phyloP scores from a whole-genome alignment of 2,797 vertebrate genomes.

The Melanotaenia maccullochi region DNA sequence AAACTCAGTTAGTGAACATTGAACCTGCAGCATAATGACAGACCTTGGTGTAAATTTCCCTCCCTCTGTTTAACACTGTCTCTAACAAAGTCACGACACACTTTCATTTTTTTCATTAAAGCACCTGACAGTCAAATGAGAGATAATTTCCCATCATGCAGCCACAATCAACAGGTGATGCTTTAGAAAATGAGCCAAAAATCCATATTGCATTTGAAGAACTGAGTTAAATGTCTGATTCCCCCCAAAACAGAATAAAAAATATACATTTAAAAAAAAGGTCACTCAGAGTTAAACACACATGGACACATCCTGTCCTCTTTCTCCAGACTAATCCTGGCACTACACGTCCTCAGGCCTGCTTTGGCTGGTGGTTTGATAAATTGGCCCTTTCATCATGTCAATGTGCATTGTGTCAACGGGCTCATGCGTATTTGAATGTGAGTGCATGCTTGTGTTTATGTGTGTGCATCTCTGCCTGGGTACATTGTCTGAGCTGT shows the following conservation, averaged over 20 bases:
- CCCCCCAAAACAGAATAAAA: neutral
- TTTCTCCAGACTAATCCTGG: conserved; percentile 69
- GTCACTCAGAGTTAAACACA: conserved; percentile 38
- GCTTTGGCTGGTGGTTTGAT: conserved; percentile 77
- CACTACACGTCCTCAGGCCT: conserved; percentile 71
- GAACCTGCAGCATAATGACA: conserved; percentile 61
- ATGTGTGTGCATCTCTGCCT: conserved; percentile 31
- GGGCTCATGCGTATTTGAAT: conserved; percentile 55
- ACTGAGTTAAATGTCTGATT: conserved; percentile 29
- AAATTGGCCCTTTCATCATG: conserved; percentile 80
- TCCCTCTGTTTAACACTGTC: conserved; percentile 20
- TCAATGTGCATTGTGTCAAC: conserved; percentile 79
- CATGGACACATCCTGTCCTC: conserved; percentile 52
- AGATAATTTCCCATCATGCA: conserved; percentile 14
- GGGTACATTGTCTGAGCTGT: conserved; percentile 74
- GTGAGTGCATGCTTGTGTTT: conserved; percentile 30
- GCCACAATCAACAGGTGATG: conserved; percentile 26
- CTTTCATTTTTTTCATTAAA: conserved; percentile 20
- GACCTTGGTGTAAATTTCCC: conserved; percentile 6
- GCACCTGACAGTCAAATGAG: conserved; percentile 38
- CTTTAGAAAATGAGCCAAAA: conserved; percentile 44
- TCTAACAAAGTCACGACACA: conserved; percentile 27
- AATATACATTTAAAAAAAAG: conserved; percentile 5
- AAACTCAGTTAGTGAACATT: conserved; percentile 53
- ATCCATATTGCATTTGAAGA: conserved; percentile 29